Evolutionary conservation across 2,113 vertebrate species (phyloP), one percentile per base, ranked within the genome.

Genomic region (Guaruba guarouba): DNA sequence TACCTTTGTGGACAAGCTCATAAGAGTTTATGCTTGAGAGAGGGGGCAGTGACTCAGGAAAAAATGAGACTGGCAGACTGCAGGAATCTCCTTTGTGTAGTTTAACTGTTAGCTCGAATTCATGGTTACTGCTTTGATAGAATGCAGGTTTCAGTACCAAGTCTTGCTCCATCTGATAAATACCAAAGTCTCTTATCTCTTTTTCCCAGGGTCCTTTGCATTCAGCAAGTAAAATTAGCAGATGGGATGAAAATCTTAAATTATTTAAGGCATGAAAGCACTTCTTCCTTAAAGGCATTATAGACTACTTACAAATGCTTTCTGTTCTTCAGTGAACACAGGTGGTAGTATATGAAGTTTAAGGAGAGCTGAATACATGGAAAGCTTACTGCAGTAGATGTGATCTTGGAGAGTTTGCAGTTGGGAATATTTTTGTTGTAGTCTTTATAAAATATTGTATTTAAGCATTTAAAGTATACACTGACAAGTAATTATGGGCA

Each of bases 11-110:
- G 44, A 16, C n/a, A 88, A 48, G 8, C 13, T 82, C 76, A 18
- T 51, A 76, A 48, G 27, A 83, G 61, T 44, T 86, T 48, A 46
- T 1, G 0, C 33, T 64, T 88, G 35, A 69, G 43, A 67, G 59
- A 46, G 39, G 44, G 17, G 41, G 31, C n/a, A 61, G 13, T 2
- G 3, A 4, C 1, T 0, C 48, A 79, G 7, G 1, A 1, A 35
- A 62, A 59, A 75, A 24, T 33, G 33, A 35, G 9, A 4, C 17
- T 77, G 71, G 11, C 17, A 62, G 16, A 55, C 17, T 39, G 7
- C 27, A 59, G 23, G 52, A 81, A 35, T 24, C 6, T 81, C 9
- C 17, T 86, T 55, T 51, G 2, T 48, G 6, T 51, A 14, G 31
- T 48, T 71, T 71, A 81, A 7, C 18, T 28, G 7, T 81, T 44